Evolutionary conservation across 2,888 invertebrate genomes (phyloP).

Genomic region (Cryptophagus acutangulus): DNA sequence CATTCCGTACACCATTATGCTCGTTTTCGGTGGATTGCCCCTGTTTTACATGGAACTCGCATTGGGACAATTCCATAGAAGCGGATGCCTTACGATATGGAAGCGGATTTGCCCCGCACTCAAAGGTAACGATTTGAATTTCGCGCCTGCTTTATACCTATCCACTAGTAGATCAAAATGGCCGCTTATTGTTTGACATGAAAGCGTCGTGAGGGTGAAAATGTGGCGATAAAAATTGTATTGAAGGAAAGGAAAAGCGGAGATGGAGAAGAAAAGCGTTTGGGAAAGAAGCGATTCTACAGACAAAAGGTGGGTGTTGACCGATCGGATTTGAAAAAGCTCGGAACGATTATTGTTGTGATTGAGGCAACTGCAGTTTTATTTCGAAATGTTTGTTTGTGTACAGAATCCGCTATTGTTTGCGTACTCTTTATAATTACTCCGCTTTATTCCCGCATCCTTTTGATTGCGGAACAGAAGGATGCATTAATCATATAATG

Average conservation of each 20-base stretch:
- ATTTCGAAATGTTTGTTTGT: background rate
- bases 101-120: constrained; percentile 87
- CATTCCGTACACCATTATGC: constrained; percentile 89
- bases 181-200: too few species aligned
- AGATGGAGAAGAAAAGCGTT: background rate
- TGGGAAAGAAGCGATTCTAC: background rate
- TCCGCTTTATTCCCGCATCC: background rate
- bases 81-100: constrained; percentile 91
- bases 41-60: constrained; percentile 95
- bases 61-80: constrained; percentile 87
- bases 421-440: constrained; percentile 1
- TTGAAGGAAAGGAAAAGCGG: too few species aligned
- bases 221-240: constrained; percentile 30
- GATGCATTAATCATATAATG: too few species aligned
- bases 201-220: too few species aligned
- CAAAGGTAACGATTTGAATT: constrained; percentile 61
- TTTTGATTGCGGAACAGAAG: too few species aligned
- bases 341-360: background rate
- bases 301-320: constrained; percentile 2
- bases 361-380: background rate
- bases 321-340: background rate
- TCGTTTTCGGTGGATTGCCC: constrained; percentile 87
- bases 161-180: too few species aligned
- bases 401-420: background rate
- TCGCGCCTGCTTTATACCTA: too few species aligned